Conservation (phyloP, 2,888 invertebrate species). For the Euzetes globulus region DNA sequence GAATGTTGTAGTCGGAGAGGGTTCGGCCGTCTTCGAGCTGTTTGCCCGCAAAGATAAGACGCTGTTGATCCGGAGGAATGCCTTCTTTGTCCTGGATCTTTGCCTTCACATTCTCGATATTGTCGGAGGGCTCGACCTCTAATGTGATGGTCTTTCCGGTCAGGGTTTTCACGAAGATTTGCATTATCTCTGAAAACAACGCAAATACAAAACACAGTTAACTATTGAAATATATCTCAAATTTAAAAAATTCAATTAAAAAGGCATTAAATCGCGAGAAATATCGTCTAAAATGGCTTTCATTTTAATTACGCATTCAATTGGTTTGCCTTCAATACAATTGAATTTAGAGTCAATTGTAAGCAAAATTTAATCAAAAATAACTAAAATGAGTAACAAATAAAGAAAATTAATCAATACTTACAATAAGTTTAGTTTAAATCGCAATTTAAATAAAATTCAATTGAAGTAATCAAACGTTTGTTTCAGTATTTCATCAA, state of each 20-base stretch:
- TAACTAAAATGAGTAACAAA: too few relatives aligned
- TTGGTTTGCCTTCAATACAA: too few relatives aligned
- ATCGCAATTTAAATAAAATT: too few relatives aligned
- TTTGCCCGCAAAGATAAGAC: conserved; percentile 61
- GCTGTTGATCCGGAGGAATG: conserved; percentile 81
- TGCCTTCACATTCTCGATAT: conserved; percentile 89
- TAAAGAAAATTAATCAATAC: too few relatives aligned
- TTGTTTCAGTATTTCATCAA: too few relatives aligned
- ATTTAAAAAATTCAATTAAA: background rate
- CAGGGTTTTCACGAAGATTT: conserved; percentile 93
- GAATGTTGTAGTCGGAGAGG: conserved; percentile 58
- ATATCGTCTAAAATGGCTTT: background rate
- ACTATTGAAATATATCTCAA: background rate
- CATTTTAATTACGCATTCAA: background rate
- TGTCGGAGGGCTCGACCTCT: conserved; percentile 83
- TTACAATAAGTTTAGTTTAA: too few relatives aligned
- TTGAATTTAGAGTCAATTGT: too few relatives aligned
- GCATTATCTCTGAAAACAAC: conserved; percentile 56
- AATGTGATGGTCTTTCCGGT: conserved; percentile 89
- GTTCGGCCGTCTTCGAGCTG: conserved; percentile 59
- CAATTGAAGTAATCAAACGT: too few relatives aligned
- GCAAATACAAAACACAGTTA: background rate
- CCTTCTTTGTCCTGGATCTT: conserved; percentile 88
- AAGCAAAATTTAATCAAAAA: too few relatives aligned
- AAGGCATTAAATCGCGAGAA: background rate